Conservation (phyloP, 2,113 vertebrate genomes). For the Saguinus imperator region DNA sequence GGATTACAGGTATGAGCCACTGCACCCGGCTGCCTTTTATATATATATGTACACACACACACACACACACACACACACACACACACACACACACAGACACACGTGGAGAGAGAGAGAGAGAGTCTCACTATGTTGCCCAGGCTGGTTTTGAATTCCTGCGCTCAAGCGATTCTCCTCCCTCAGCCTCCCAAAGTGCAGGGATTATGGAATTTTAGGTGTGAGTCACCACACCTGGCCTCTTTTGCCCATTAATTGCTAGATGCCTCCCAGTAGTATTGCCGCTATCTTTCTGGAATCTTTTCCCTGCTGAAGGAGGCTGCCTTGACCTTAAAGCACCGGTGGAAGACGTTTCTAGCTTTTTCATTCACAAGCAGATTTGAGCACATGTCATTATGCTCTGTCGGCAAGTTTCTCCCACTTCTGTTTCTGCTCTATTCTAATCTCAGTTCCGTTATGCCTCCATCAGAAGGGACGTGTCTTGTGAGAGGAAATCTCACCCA, state of each 20-base stretch:
- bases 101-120: too few relatives aligned
- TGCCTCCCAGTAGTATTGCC: background rate
- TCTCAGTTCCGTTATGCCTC: slow-evolving; percentile 41
- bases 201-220: background rate
- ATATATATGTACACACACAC: too few relatives aligned
- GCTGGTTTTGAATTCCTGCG: background rate
- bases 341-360: background rate
- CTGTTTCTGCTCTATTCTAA: background rate
- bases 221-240: background rate
- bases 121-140: too few relatives aligned
- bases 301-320: background rate
- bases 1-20: too few relatives aligned
- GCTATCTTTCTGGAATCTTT: background rate
- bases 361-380: background rate
- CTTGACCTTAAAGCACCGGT: background rate
- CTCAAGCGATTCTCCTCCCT: background rate
- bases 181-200: background rate
- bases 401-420: background rate
- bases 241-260: background rate
- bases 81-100: too few relatives aligned
- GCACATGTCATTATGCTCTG: background rate
- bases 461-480: background rate
- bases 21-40: accelerated
- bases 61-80: too few relatives aligned
- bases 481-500: slow-evolving; percentile 50